A percentile compares a stretch with the other conserved stretches of the same genome.
Evolutionary conservation across 2,888 invertebrate species (phyloP).

Genomic region (Eucera pruinosa): DNA sequence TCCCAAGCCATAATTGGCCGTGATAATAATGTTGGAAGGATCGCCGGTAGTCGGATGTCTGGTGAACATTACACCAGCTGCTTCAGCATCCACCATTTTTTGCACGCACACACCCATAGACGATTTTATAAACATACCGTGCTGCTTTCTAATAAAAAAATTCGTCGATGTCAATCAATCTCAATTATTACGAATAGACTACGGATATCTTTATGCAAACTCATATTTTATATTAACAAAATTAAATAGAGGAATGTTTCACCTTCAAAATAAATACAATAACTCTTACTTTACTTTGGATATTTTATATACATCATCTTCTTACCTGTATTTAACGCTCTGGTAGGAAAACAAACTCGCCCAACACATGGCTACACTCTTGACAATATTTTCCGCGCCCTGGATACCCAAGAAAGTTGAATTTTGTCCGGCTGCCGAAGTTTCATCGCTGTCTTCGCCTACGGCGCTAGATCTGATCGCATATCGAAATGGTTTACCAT

Average conservation of each 20-base stretch:
- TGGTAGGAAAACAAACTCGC: constrained; percentile 91
- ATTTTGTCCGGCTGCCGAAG: constrained; percentile 94
- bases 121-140: constrained; percentile 88
- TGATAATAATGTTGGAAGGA: constrained; percentile 88
- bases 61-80: constrained; percentile 93
- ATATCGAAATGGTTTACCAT: constrained; percentile 81
- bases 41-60: constrained; percentile 90
- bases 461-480: constrained; percentile 90
- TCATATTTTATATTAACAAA: too few relatives aligned
- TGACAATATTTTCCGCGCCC: constrained; percentile 85
- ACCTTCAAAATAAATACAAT: too few relatives aligned
- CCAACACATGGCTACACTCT: constrained; percentile 91
- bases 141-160: constrained; percentile 86
- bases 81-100: constrained; percentile 89
- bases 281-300: too few relatives aligned
- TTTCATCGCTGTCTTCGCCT: constrained; percentile 92
- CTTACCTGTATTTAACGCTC: constrained; percentile 91
- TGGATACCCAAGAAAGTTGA: constrained; percentile 90
- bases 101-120: constrained; percentile 93
- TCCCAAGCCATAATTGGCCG: constrained; percentile 93
- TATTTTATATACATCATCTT: too few relatives aligned
- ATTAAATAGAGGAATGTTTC: too few relatives aligned
- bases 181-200: neutral
- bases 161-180: neutral
- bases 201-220: too few relatives aligned